Conservation (phyloP, 2,888 invertebrate genomes). For the Eupithecia dodoneata region DNA sequence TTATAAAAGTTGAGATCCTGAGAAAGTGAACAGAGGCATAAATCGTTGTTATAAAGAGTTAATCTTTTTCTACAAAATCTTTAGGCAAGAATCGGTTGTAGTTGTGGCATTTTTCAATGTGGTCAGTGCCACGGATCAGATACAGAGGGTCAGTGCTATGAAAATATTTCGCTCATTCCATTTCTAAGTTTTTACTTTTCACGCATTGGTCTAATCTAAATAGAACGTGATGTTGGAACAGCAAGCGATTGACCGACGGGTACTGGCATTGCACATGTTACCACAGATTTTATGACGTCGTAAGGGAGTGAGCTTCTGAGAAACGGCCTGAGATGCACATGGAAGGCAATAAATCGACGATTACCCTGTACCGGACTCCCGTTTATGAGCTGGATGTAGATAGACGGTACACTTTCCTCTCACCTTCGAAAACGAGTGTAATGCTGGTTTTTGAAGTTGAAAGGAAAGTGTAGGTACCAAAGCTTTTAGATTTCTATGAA, state of each 20-base stretch:
- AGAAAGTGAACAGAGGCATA: background rate
- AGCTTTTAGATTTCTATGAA: background rate
- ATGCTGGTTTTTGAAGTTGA: background rate
- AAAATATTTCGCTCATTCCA: background rate
- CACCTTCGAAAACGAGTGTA: constrained; percentile 21
- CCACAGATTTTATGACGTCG: constrained; percentile 78
- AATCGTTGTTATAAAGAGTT: background rate
- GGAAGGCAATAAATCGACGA: constrained; percentile 74
- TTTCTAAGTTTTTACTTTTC: background rate
- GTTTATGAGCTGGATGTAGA: constrained; percentile 31
- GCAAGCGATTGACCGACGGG: constrained; percentile 50
- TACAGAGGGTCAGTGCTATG: background rate
- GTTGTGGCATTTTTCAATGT: background rate
- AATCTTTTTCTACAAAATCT: background rate
- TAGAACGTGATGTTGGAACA: constrained; percentile 29
- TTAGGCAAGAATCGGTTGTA: background rate
- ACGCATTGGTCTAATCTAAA: constrained; percentile 29
- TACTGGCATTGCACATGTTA: constrained; percentile 76
- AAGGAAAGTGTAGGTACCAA: background rate
- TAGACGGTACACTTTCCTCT: constrained; percentile 18
- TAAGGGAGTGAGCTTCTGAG: constrained; percentile 77
- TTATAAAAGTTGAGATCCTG: too few species aligned
- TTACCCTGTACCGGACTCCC: constrained; percentile 57
- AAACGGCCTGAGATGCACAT: constrained; percentile 74
- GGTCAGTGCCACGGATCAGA: background rate